phyloP scores from a whole-genome alignment of 2,888 invertebrate genomes.

The Lasius fuliginosus region DNA sequence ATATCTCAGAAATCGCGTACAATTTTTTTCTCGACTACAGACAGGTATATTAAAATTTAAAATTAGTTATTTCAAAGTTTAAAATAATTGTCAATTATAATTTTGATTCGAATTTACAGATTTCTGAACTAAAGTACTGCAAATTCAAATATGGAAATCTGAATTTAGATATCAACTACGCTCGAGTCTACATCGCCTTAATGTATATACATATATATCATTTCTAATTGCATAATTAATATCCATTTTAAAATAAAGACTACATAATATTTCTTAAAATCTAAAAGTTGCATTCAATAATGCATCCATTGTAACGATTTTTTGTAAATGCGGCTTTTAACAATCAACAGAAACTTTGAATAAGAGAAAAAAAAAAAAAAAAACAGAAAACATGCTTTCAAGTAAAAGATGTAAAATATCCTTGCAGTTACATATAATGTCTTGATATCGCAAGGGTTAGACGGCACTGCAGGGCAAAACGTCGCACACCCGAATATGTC shows the following conservation, averaged over 20 bases:
- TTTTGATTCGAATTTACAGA: not conserved
- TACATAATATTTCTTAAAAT: not conserved
- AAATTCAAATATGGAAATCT: not conserved
- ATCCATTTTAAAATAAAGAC: not conserved
- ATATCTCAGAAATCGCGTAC: not conserved
- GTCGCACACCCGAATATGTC: conserved; percentile 73
- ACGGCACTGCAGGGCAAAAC: conserved; percentile 38
- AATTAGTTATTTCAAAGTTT: not conserved
- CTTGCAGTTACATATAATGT: not conserved
- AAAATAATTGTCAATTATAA: not conserved
- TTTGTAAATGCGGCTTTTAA: not conserved
- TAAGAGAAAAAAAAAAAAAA: too few relatives aligned
- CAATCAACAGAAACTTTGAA: not conserved
- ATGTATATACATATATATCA: not conserved
- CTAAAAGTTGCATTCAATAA: not conserved
- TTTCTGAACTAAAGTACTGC: not conserved
- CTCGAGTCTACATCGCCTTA: not conserved
- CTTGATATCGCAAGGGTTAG: conserved; percentile 9
- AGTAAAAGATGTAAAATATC: not conserved
- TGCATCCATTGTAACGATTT: not conserved
- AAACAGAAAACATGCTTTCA: not conserved
- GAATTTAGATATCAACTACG: not conserved
- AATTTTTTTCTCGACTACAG: not conserved
- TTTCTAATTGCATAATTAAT: conserved; percentile 1
- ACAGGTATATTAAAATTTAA: not conserved